Base-by-base conservation (phyloP, 2,113 vertebrate species). In the Salvelinus sp. region DNA sequence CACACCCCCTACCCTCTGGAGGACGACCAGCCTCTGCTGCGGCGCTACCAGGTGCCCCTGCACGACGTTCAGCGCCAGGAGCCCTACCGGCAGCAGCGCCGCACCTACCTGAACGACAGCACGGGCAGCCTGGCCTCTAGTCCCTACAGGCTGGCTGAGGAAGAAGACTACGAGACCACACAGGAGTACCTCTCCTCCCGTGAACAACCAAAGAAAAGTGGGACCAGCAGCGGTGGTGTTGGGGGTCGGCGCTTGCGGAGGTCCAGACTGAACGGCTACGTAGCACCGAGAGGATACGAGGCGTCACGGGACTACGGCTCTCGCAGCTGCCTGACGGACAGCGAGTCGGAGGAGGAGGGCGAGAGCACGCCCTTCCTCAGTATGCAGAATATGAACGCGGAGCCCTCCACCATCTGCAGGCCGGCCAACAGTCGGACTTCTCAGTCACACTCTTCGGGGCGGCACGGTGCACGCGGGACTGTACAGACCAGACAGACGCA, bases 341-440 rank as follows among this genome's bases (percentile, higher is more conserved):
- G 95, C 54, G 97, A 96, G 88, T 96, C 95, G 76, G 95, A 98
- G 67, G 96, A 95, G 83, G 94, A 96, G 81, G 95, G 95, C 14
- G 97, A 98, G 93, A 97, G 93, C 94, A 99, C 96, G 50, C 97
- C 97, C 18, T 99, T 99, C 92, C 94, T 98, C 91, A 96, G 96
- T 94, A 95, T 96, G 93, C 95, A 96, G 93, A 95, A 95, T 90
- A 95, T 91, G 92, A 96, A 95, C 79, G 83, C 94, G 0, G 96
- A 96, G 93, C 95, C 95, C 62, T 93, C 95, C 69, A 93, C 93
- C 81, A 94, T 94, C 86, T 95, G 95, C 87, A 94, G 93, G 85
- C 95, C 94, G 18, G 93, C 91, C 10, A 95, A 98, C 91, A 95
- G 92, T 92, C 96, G 96, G 96, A 98, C 97, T 97, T 96, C 95